These are phyloP conservation scores for Vespertilio murinus DNA, from an alignment of 2,797 vertebrate species.

Conservation along the genomic window DNA sequence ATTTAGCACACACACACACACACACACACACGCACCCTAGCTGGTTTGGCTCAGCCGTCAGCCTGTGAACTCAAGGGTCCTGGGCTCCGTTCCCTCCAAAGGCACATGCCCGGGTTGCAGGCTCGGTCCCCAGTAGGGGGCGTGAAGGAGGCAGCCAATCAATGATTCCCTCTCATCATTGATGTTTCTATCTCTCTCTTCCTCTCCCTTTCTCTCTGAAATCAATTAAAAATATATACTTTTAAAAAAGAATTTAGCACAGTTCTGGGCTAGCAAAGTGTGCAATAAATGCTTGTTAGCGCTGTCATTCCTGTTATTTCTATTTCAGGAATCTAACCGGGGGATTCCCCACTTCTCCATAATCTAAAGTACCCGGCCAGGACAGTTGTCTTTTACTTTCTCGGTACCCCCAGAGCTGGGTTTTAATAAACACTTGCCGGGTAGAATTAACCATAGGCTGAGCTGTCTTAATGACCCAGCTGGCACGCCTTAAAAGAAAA, in stretches of 20 bases:
- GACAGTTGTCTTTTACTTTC: neutral
- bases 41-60: no score
- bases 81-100: no score
- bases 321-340: neutral
- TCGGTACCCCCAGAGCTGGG: neutral
- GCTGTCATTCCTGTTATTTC: neutral
- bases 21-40: no score
- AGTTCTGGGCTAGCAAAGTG: neutral
- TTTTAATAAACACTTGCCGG: conserved; percentile 57
- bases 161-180: no score
- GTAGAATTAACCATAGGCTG: conserved; percentile 49
- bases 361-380: neutral
- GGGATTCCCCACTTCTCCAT: neutral
- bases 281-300: neutral
- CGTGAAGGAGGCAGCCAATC: no score
- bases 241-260: neutral
- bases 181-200: no score
- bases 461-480: conserved; percentile 62
- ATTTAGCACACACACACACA: neutral
- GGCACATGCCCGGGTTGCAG: no score
- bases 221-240: no score
- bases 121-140: no score
- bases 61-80: no score
- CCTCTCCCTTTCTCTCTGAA: no score
- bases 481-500: conserved; percentile 75